phyloP scores from a whole-genome alignment of 92 coral and sea anemone species.

The Porites evermanni region DNA sequence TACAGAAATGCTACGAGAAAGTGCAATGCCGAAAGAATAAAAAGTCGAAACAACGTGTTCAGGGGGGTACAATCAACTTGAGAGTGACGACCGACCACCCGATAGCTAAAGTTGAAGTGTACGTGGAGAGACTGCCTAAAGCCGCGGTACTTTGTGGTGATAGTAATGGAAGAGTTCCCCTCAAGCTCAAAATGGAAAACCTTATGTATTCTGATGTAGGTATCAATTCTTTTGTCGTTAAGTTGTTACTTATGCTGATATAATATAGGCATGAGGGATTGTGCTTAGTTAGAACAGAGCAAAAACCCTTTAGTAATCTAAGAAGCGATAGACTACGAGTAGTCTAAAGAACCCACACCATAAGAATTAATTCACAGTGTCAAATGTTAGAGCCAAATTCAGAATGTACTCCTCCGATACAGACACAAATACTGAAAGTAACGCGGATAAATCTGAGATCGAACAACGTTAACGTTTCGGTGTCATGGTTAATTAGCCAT shows the following conservation, averaged over 20 bases:
- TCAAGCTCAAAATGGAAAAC: constrained; percentile 88
- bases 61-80: constrained; percentile 86
- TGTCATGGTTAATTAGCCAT: no score
- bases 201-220: constrained; percentile 86
- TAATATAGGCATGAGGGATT: no score
- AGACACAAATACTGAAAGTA: no score
- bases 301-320: no score
- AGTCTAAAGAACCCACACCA: background rate
- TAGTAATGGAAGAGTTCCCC: constrained; percentile 89
- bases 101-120: constrained; percentile 88
- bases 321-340: no score
- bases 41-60: constrained; percentile 89
- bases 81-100: constrained; percentile 85
- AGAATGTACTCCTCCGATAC: no score
- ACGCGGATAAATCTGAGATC: no score
- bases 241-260: no score
- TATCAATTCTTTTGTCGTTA: background rate
- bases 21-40: constrained; percentile 96
- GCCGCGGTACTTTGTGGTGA: constrained; percentile 97
- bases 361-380: background rate
- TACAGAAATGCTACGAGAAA: constrained; percentile 86
- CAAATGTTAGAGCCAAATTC: background rate
- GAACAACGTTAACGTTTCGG: no score
- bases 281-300: no score
- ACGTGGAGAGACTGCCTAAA: constrained; percentile 89